These are phyloP conservation scores for Paraescarpia echinospica DNA, from an alignment of 1,140 invertebrate genomes.

Conservation along the genomic window DNA sequence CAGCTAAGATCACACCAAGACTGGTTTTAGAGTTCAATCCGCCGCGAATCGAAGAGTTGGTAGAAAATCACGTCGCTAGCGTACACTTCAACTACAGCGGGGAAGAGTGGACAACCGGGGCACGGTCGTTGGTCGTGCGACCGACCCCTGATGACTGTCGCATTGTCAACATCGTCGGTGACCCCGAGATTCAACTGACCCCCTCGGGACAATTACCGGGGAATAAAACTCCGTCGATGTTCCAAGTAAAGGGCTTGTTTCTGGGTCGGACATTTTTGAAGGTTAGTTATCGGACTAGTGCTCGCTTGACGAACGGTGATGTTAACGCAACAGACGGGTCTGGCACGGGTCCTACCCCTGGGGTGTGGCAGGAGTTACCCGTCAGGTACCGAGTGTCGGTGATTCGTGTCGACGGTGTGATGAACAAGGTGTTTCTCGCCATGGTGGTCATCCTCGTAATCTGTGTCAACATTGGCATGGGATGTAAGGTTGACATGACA, in stretches of 20 bases:
- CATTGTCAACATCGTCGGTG: neutral
- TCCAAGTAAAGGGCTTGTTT: neutral
- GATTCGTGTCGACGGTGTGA: conserved; percentile 35
- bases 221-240: neutral
- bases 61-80: neutral
- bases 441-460: conserved; percentile 49
- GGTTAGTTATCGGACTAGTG: neutral
- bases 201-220: neutral
- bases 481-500: conserved; percentile 54
- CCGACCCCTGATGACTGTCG: neutral
- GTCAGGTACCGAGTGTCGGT: conserved; percentile 35
- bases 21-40: neutral
- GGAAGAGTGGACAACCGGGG: neutral
- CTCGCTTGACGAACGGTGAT: neutral
- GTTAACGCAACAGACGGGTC: neutral
- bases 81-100: neutral
- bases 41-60: neutral
- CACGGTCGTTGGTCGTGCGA: neutral
- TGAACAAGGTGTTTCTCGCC: conserved; percentile 50
- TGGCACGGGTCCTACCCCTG: neutral
- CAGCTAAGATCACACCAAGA: neutral
- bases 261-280: neutral
- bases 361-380: neutral
- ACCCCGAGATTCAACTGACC: neutral
- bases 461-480: conserved; percentile 57